A percentile compares a stretch with the other conserved stretches of the same genome.
These are phyloP conservation scores for Emydura subglobosa DNA, from an alignment of 2,113 vertebrate genomes.

Conservation along the genomic window DNA sequence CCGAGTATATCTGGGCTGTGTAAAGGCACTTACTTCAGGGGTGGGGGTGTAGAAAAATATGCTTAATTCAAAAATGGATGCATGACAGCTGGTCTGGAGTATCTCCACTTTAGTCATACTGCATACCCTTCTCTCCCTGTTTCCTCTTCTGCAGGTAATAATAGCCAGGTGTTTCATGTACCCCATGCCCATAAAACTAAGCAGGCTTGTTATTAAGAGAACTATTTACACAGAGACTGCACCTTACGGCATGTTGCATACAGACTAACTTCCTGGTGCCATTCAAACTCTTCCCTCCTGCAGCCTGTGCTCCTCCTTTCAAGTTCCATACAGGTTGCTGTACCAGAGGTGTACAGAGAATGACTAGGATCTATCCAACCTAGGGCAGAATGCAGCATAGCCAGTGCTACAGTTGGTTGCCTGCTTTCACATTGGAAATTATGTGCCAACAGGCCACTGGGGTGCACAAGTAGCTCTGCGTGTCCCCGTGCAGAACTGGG, in stretches of 20 bases:
- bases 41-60: background rate
- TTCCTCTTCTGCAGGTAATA: rapidly evolving
- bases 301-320: background rate
- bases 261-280: background rate
- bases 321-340: background rate
- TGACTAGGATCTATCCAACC: rapidly evolving
- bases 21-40: rapidly evolving
- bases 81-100: background rate
- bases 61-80: rapidly evolving
- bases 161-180: background rate
- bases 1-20: rapidly evolving
- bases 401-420: background rate
- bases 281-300: background rate
- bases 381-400: background rate
- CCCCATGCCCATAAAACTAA: background rate
- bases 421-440: background rate
- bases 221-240: background rate
- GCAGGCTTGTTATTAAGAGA: background rate
- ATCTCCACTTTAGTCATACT: background rate
- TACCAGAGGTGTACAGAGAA: background rate
- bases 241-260: rapidly evolving
- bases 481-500: background rate
- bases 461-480: background rate
- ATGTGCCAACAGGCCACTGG: background rate
- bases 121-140: background rate